Evolutionary conservation across 2,888 invertebrate genomes (phyloP).

Genomic region (Tenthredo amoena): DNA sequence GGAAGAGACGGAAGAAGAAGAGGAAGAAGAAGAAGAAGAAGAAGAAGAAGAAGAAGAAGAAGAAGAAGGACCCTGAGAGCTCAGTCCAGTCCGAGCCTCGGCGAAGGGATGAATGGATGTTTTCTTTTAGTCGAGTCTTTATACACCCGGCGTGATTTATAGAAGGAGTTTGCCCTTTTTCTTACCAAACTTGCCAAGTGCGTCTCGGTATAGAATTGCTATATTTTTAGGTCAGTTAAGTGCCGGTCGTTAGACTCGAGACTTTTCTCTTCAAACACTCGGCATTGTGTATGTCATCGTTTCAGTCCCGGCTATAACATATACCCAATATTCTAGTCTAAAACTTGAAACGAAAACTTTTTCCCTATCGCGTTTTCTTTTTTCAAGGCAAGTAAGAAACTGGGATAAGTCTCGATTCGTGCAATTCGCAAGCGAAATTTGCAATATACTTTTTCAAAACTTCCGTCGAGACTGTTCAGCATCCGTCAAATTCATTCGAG

Average conservation of each 20-base stretch:
- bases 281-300: not conserved
- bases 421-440: not conserved
- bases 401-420: not conserved
- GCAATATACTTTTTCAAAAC: not conserved
- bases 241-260: conserved; percentile 45
- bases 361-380: not conserved
- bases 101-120: conserved; percentile 61
- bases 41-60: not conserved
- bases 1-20: too few species aligned
- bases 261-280: conserved; percentile 24
- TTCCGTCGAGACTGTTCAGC: not conserved
- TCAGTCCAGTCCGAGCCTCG: conserved; percentile 37
- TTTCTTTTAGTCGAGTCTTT: conserved; percentile 57
- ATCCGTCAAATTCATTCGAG: not conserved
- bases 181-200: conserved; percentile 35
- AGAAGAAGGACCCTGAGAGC: not conserved
- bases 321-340: not conserved
- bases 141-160: conserved; percentile 47
- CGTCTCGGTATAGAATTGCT: conserved; percentile 32
- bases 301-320: not conserved
- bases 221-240: conserved; percentile 41
- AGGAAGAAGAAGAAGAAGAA: not conserved
- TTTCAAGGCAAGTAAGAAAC: not conserved
- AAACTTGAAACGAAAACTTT: not conserved
- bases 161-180: conserved; percentile 31